A percentile compares a stretch with the other conserved stretches of the same genome.
Evolutionary conservation across 2,797 vertebrate genomes (phyloP).

Genomic region (Lindbergichthys nudifrons): DNA sequence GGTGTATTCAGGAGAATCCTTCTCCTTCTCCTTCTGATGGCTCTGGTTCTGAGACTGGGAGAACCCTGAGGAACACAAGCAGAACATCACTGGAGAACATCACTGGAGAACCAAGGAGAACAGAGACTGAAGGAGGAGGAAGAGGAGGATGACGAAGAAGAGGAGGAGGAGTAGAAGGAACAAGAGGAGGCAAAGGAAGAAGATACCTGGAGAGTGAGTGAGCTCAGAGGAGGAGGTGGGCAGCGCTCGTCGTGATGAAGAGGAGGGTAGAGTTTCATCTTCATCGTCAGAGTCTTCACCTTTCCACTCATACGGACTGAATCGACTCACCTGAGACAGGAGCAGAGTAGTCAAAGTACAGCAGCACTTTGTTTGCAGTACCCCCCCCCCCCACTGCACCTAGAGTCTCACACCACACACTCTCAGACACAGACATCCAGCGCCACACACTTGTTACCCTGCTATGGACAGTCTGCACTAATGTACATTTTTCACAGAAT

Average conservation of each 20-base stretch:
- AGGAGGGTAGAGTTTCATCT: conserved; percentile 70
- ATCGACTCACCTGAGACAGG: conserved; percentile 79
- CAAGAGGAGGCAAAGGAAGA: background rate
- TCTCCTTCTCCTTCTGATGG: conserved; percentile 75
- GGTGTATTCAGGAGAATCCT: conserved; percentile 79
- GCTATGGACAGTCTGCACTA: too few relatives aligned
- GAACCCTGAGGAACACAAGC: conserved; percentile 44
- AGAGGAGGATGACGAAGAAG: too few relatives aligned
- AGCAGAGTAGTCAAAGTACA: background rate
- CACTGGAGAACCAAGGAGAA: background rate
- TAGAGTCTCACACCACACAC: too few relatives aligned
- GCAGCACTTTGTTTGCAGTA: background rate
- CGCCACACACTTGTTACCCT: too few relatives aligned
- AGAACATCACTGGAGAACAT: background rate
- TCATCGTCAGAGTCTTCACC: conserved; percentile 87
- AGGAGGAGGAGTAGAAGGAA: too few relatives aligned
- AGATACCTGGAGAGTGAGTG: conserved; percentile 54
- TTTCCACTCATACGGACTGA: conserved; percentile 87
- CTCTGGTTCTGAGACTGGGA: conserved; percentile 66
- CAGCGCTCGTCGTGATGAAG: conserved; percentile 47
- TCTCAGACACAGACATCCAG: too few relatives aligned
- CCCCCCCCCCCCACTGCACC: too few relatives aligned
- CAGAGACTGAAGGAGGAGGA: too few relatives aligned
- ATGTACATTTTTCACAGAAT: too few relatives aligned
- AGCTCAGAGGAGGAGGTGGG: conserved; percentile 60